These are phyloP conservation scores for Meiosimyza decipiens DNA, from an alignment of 2,888 invertebrate genomes.

Conservation along the genomic window DNA sequence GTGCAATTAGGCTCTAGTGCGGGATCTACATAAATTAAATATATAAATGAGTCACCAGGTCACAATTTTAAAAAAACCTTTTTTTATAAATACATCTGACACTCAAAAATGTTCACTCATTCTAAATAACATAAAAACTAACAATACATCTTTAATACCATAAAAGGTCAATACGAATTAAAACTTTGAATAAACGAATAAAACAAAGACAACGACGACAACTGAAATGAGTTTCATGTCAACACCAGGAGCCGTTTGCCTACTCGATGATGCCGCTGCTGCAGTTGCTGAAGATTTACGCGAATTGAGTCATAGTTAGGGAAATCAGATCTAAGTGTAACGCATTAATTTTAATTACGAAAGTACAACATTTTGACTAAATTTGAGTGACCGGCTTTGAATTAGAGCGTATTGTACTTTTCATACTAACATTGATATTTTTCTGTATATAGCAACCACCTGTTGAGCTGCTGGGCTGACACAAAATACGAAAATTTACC, in stretches of 20 bases:
- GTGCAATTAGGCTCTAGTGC: too few species aligned
- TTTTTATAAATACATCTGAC: too few species aligned
- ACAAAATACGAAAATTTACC: conserved; percentile 8
- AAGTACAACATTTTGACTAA: too few species aligned
- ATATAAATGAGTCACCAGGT: too few species aligned
- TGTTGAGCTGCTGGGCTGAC: neutral
- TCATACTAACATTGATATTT: neutral
- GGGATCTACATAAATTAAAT: too few species aligned
- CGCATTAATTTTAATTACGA: too few species aligned
- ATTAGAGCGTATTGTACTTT: neutral
- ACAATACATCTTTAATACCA: neutral
- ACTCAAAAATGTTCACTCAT: too few species aligned
- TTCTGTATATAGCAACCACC: neutral
- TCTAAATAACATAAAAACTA: conserved; percentile 3
- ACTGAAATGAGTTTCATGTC: conserved; percentile 39
- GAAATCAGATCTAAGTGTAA: neutral
- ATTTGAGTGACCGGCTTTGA: too few species aligned
- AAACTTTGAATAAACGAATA: too few species aligned
- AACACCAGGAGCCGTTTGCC: conserved; percentile 45
- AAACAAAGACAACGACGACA: neutral
- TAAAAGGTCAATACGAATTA: too few species aligned
- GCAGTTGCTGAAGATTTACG: conserved; percentile 5
- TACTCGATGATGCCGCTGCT: neutral
- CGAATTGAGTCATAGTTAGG: neutral
- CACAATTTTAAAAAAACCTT: too few species aligned